Percentiles rank a stretch among this genome's conserved stretches.
phyloP scores from a whole-genome alignment of 1,140 invertebrate genomes.

The Anastatus disparis region DNA sequence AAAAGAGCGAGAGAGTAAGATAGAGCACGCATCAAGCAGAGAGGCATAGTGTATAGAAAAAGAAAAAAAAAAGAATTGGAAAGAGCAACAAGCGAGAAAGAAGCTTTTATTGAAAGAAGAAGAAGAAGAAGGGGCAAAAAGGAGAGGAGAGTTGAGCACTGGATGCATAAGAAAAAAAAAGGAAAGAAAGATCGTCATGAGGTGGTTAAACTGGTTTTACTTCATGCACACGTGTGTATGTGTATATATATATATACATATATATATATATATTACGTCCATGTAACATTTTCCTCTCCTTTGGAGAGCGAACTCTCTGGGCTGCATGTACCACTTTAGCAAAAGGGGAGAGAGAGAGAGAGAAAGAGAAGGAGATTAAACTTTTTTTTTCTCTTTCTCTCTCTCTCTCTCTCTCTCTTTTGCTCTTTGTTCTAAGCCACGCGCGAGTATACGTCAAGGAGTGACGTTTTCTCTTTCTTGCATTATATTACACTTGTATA shows the following conservation, averaged over 20 bases:
- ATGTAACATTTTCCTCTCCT: slow-evolving; percentile 44
- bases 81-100: slow-evolving; percentile 27
- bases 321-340: slow-evolving; percentile 33
- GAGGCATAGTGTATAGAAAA: slow-evolving; percentile 7
- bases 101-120: slow-evolving; percentile 39
- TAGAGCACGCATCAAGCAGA: neutral
- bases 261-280: too few relatives aligned
- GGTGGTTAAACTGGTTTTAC: slow-evolving; percentile 67
- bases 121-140: slow-evolving; percentile 5
- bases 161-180: slow-evolving; percentile 27
- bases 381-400: slow-evolving; percentile 27
- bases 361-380: too few relatives aligned
- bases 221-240: too few relatives aligned
- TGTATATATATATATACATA: too few relatives aligned
- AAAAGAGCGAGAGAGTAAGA: too few relatives aligned
- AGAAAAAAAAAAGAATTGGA: slow-evolving; percentile 17
- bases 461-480: slow-evolving; percentile 5
- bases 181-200: slow-evolving; percentile 51
- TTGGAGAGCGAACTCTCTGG: too few relatives aligned
- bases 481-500: too few relatives aligned
- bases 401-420: slow-evolving; percentile 31
- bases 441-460: slow-evolving; percentile 37
- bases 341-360: slow-evolving; percentile 25
- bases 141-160: slow-evolving; percentile 15
- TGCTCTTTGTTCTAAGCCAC: slow-evolving; percentile 30